phyloP scores from a whole-genome alignment of 1,140 invertebrate genomes.

The Drosophila chauvacae region DNA sequence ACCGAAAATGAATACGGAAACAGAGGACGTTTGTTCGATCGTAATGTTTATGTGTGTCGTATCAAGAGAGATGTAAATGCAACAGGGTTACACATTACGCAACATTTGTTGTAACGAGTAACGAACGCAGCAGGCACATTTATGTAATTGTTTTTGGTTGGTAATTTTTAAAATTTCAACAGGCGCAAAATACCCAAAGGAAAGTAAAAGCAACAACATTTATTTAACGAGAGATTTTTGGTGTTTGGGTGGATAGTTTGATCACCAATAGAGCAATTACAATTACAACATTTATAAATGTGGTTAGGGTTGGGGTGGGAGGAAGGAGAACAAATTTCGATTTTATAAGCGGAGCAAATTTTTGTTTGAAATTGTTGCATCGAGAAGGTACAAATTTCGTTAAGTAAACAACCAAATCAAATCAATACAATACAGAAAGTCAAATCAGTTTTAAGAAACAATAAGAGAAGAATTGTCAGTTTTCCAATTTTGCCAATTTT shows the following conservation, averaged over 20 bases:
- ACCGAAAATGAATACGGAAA: conserved; percentile 46
- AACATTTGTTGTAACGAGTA: conserved; percentile 76
- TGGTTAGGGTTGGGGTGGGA: conserved; percentile 51
- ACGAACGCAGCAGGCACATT: conserved; percentile 81
- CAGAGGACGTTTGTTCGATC: conserved; percentile 56
- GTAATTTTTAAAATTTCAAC: conserved; percentile 64
- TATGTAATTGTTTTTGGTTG: conserved; percentile 59
- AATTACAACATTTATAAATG: conserved; percentile 80
- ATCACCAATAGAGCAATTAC: conserved; percentile 79
- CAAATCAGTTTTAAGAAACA: conserved; percentile 48
- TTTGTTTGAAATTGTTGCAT: conserved; percentile 56
- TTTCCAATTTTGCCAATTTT: conserved; percentile 83
- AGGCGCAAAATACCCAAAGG: conserved; percentile 77
- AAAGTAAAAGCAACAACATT: conserved; percentile 78
- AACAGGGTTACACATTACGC: conserved; percentile 78
- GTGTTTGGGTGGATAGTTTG: conserved; percentile 63
- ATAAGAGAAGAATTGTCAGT: conserved; percentile 73
- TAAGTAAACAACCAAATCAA: conserved; percentile 37
- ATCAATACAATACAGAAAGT: conserved; percentile 37
- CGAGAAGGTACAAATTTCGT: conserved; percentile 41
- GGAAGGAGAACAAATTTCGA: conserved; percentile 49
- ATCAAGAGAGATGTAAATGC: conserved; percentile 72
- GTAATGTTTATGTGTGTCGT: conserved; percentile 62
- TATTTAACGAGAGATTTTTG: conserved; percentile 71
- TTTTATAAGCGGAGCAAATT: conserved; percentile 51